Base-by-base conservation (phyloP, 2,888 invertebrate species). In the Lasioglossum calceatum region DNA sequence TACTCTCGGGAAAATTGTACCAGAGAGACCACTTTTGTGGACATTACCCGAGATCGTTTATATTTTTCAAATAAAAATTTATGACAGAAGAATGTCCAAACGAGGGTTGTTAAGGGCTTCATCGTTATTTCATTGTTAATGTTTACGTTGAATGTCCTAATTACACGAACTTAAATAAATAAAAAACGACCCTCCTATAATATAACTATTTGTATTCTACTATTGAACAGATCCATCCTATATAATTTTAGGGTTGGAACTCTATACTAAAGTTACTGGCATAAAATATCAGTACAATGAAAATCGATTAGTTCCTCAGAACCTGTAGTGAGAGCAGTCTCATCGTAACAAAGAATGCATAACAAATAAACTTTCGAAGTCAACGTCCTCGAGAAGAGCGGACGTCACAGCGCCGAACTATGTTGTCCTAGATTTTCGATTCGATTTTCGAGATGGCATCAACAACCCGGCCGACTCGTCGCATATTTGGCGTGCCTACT, bases 301-400 rank as follows among this genome's bases (percentile, higher is more conserved):
- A 54, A 54, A 23, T n/a, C 23, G 8, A n/a, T 54, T 54, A 54
- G 23, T 54, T 54, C 54, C 10, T n/a, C 5, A 2, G 19, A 50
- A 19, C 19, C 19, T 19, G 19, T 19, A 50, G 50, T 19, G 7
- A 10, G 23, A 10, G 23, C 23, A 23, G 23, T 3, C 54, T 54
- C 23, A n/a, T 23, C 54, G 54, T 4, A 32, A 64, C 32, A 16
- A 64, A 32, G 27, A 64, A 27, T 16, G 32, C 2, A 27, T 32
- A 32, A 64, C 16, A 64, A 64, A 64, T 64, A 16, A 64, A 64
- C 64, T 64, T 64, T 32, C 64, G 27, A 27, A 64, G 64, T 64
- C 64, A 32, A 14, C 27, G 32, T 32, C 64, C 27, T 16, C 12
- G 27, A 1, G 32, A 64, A 32, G 32, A 64, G 7, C 16, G 64